A percentile compares a stretch with the other conserved stretches of the same genome.
Evolutionary conservation across 2,797 vertebrate genomes (phyloP).

Genomic region (Cyprinodon diabolis): DNA sequence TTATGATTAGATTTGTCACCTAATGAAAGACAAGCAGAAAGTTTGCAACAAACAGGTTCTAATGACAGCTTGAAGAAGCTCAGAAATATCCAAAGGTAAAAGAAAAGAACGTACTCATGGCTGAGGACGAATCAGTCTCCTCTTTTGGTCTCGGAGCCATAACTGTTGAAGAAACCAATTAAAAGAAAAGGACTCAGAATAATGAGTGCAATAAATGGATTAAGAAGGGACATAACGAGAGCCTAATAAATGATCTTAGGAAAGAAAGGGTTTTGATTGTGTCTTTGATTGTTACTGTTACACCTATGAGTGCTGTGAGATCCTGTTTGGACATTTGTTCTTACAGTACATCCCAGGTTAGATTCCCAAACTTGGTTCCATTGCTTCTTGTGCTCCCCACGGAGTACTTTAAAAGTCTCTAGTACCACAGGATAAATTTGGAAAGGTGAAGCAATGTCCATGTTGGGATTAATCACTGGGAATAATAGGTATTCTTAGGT

Average conservation of each 20-base stretch:
- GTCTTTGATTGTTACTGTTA: not conserved
- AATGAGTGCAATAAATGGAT: not conserved
- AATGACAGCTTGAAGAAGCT: not conserved
- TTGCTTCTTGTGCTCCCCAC: too few species aligned
- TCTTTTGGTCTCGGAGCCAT: constrained; percentile 90
- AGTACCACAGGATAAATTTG: too few species aligned
- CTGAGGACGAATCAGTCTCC: constrained; percentile 60
- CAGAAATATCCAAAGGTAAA: not conserved
- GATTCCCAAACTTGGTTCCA: too few species aligned
- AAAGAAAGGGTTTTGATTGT: not conserved
- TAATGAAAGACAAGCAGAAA: not conserved
- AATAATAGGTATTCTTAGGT: too few species aligned
- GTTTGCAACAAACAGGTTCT: not conserved
- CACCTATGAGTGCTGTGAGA: not conserved
- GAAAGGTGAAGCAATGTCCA: too few species aligned
- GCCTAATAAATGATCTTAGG: not conserved
- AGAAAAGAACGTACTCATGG: constrained; percentile 44
- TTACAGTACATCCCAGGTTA: not conserved
- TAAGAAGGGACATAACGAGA: too few species aligned
- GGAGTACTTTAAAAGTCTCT: too few species aligned
- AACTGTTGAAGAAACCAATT: constrained; percentile 53
- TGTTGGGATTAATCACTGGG: too few species aligned
- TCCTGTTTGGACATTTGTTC: not conserved
- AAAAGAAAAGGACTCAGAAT: not conserved
- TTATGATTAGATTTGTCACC: constrained; percentile 57